Conservation (phyloP, 2,888 invertebrate species). For the Ligdia adustata region DNA sequence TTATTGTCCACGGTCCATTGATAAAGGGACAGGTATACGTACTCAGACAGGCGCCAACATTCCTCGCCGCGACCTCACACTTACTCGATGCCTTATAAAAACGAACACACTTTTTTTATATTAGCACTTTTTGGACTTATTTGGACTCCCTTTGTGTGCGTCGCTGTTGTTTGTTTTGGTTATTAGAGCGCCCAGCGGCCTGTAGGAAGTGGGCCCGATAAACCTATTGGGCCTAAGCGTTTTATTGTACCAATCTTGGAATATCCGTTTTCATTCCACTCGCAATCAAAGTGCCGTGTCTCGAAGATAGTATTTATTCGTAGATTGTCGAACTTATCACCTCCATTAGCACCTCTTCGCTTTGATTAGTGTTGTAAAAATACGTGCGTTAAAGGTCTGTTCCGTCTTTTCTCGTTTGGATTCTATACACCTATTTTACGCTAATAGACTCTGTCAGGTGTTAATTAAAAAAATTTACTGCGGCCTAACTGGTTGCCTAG, state of each 20-base stretch:
- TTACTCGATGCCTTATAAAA: slow-evolving; percentile 79
- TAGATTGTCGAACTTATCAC: slow-evolving; percentile 51
- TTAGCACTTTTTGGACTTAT: slow-evolving; percentile 81
- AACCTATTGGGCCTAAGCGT: slow-evolving; percentile 80
- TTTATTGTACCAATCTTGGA: slow-evolving; percentile 80
- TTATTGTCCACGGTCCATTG: slow-evolving; percentile 81
- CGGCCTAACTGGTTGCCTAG: slow-evolving; percentile 52
- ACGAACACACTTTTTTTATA: slow-evolving; percentile 74
- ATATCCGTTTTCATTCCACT: slow-evolving; percentile 71
- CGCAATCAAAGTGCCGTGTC: slow-evolving; percentile 44
- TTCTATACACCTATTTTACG: slow-evolving; percentile 43
- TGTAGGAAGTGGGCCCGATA: slow-evolving; percentile 81
- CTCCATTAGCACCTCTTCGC: slow-evolving; percentile 66
- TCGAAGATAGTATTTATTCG: slow-evolving; percentile 52
- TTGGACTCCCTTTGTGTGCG: slow-evolving; percentile 76
- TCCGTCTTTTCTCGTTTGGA: slow-evolving; percentile 37
- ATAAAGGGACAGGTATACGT: slow-evolving; percentile 84
- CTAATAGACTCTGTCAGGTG: slow-evolving; percentile 58
- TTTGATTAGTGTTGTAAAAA: slow-evolving; percentile 46
- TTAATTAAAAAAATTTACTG: slow-evolving; percentile 67
- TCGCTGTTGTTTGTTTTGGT: slow-evolving; percentile 81
- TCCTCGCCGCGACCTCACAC: slow-evolving; percentile 83
- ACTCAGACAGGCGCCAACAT: slow-evolving; percentile 84
- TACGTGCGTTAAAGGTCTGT: slow-evolving; percentile 24
- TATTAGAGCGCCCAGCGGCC: slow-evolving; percentile 75